Evolutionary conservation across 2,113 vertebrate genomes (phyloP).

Genomic region (Myanophis thanlyinensis): DNA sequence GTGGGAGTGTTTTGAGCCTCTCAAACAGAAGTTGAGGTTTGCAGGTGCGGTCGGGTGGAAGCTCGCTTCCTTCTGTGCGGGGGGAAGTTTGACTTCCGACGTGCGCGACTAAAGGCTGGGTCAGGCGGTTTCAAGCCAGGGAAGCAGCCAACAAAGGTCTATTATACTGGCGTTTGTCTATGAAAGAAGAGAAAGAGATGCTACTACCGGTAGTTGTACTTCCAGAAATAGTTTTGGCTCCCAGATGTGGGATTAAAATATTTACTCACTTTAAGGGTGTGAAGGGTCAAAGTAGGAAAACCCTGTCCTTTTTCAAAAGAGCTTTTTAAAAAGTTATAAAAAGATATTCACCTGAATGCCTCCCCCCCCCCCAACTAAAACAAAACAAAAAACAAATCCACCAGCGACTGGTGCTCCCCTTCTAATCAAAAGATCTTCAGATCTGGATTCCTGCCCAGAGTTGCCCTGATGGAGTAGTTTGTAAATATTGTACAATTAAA

Average conservation of each 20-base stretch:
- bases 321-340: neutral
- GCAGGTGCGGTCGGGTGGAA: neutral
- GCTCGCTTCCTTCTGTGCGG: neutral
- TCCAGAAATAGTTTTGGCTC: constrained; percentile 69
- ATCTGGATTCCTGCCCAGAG: neutral
- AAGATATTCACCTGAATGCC: neutral
- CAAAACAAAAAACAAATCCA: no score
- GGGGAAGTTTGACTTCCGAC: neutral
- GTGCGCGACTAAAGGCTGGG: neutral
- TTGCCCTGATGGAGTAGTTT: neutral
- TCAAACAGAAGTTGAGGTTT: neutral
- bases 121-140: constrained; percentile 25
- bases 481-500: neutral
- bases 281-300: constrained; percentile 73
- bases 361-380: no score
- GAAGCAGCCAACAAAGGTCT: constrained; percentile 45
- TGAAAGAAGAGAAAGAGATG: constrained; percentile 48
- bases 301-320: neutral
- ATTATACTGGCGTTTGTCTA: constrained; percentile 38
- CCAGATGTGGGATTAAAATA: constrained; percentile 56
- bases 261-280: constrained; percentile 56
- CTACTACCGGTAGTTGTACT: constrained; percentile 44
- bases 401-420: no score
- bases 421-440: neutral
- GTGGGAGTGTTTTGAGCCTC: no score